phyloP scores from a whole-genome alignment of 1,140 invertebrate genomes.

The Marisa cornuarietis region DNA sequence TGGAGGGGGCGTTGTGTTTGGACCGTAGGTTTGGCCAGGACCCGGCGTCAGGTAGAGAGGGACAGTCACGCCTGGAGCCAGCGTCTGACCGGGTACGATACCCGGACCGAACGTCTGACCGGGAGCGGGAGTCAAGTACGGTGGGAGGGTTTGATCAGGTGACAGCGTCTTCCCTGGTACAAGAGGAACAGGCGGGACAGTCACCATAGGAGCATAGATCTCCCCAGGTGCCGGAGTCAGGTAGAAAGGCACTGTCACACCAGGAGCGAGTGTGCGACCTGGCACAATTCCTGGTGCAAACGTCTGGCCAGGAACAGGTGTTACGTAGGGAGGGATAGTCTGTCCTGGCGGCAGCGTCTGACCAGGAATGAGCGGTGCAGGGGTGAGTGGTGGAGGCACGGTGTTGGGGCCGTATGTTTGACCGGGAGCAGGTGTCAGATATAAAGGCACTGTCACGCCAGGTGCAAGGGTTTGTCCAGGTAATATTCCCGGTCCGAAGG shows the following conservation, averaged over 20 bases:
- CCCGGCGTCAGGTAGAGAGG: conserved; percentile 36
- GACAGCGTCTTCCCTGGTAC: conserved; percentile 16
- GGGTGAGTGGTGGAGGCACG: conserved; percentile 31
- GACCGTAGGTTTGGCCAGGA: conserved; percentile 35
- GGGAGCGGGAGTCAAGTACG: conserved; percentile 40
- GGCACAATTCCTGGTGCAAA: conserved; percentile 24
- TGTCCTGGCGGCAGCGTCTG: conserved; percentile 31
- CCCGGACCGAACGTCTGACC: conserved; percentile 44
- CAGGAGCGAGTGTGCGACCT: conserved; percentile 29
- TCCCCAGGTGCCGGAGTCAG: conserved; percentile 39
- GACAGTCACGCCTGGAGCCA: conserved; percentile 35
- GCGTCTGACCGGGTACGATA: conserved; percentile 34
- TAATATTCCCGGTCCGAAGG: conserved; percentile 39
- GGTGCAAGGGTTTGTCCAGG: conserved; percentile 38
- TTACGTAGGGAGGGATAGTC: conserved; percentile 35
- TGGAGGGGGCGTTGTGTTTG: not conserved
- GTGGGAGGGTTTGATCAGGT: conserved; percentile 31
- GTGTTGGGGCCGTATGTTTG: conserved; percentile 38
- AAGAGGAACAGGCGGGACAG: conserved; percentile 8
- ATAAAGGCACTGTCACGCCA: conserved; percentile 28
- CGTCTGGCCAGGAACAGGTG: conserved; percentile 30
- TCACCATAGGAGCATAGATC: conserved; percentile 29
- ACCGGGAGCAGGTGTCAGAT: conserved; percentile 38
- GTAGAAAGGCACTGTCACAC: conserved; percentile 24
- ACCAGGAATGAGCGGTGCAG: conserved; percentile 23